Percentiles rank a stretch among this genome's conserved stretches.
Conservation (phyloP, 2,113 vertebrate genomes). For the Propithecus coquereli region DNA sequence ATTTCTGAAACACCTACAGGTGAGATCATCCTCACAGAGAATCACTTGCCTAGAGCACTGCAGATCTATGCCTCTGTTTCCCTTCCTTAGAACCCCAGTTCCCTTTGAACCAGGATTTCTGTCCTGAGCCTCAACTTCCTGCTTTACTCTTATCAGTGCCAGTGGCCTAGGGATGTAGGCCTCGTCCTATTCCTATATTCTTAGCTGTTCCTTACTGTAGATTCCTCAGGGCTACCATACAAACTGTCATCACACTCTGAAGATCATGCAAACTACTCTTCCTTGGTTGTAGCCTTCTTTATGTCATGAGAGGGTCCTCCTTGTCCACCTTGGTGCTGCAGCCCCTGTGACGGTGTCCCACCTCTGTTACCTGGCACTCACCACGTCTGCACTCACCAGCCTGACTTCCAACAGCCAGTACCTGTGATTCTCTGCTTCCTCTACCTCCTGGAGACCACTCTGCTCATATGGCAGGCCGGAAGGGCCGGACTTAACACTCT, state of each 20-base stretch:
- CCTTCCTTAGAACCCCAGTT: neutral
- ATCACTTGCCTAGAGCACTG: neutral
- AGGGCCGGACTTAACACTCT: neutral
- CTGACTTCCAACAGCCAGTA: neutral
- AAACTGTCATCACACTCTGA: neutral
- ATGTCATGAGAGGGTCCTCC: neutral
- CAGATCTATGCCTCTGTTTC: neutral
- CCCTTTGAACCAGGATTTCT: neutral
- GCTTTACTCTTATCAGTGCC: neutral
- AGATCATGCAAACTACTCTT: neutral
- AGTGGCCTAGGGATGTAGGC: neutral
- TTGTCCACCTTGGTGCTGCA: neutral
- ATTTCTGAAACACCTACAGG: neutral
- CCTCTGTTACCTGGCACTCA: accelerated
- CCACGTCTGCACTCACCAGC: neutral
- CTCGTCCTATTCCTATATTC: neutral
- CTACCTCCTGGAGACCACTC: neutral
- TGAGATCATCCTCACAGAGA: neutral
- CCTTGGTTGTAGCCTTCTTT: neutral
- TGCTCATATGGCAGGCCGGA: neutral
- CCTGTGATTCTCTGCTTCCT: neutral
- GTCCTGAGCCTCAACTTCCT: neutral
- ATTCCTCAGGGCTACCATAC: neutral
- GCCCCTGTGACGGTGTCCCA: neutral
- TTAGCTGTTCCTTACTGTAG: neutral